These are phyloP conservation scores for Labrus mixtus DNA, from an alignment of 2,113 vertebrate species.

Conservation along the genomic window DNA sequence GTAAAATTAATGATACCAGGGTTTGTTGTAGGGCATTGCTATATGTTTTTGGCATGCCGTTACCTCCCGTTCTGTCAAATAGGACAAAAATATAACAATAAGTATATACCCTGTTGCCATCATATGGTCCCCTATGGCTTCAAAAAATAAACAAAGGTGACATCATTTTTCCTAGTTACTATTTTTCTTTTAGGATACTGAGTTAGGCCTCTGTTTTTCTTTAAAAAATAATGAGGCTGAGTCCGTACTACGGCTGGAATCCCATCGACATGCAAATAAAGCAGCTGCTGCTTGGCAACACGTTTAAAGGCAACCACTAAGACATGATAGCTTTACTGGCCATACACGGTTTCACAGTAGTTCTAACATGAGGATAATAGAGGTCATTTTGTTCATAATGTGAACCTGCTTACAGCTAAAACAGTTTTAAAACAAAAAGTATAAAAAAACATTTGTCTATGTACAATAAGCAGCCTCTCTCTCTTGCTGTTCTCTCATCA, in stretches of 20 bases:
- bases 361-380: neutral
- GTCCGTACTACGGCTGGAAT: neutral
- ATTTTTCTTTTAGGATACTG: no score
- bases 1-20: no score
- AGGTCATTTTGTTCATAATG: neutral
- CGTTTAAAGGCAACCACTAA: neutral
- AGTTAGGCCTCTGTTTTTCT: neutral
- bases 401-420: neutral
- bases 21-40: no score
- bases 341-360: neutral
- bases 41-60: no score
- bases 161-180: neutral
- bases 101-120: no score
- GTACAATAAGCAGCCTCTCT: neutral
- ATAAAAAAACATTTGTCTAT: neutral
- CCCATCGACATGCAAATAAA: neutral
- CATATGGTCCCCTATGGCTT: no score
- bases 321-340: neutral
- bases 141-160: no score
- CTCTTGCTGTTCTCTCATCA: conserved; percentile 23
- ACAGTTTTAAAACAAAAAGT: neutral
- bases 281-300: conserved; percentile 1
- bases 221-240: neutral
- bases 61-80: no score
- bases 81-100: no score